These are phyloP conservation scores for Spisula solida DNA, from an alignment of 2,888 invertebrate genomes.

Conservation along the genomic window DNA sequence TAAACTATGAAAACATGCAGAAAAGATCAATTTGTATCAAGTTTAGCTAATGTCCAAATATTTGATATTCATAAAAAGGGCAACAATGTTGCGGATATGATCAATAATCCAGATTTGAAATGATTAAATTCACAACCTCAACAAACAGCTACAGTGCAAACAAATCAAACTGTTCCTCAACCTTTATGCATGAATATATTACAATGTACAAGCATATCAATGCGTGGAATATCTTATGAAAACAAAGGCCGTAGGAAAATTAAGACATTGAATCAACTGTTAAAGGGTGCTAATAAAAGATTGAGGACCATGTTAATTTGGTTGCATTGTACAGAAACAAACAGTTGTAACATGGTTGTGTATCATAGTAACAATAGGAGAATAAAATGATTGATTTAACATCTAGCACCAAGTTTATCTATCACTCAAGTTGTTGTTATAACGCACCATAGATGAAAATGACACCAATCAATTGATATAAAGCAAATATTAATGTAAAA, in stretches of 20 bases:
- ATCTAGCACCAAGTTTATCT: not conserved
- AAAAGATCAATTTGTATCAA: slow-evolving; percentile 45
- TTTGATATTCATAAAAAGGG: slow-evolving; percentile 35
- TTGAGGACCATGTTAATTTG: too few species aligned
- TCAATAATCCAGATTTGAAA: slow-evolving; percentile 27
- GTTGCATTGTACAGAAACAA: too few species aligned
- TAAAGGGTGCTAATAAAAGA: too few species aligned
- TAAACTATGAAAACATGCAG: slow-evolving; percentile 43
- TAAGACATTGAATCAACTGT: too few species aligned
- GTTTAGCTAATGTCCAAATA: slow-evolving; percentile 35
- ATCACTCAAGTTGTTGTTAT: not conserved
- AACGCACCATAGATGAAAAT: not conserved
- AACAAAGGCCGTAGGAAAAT: too few species aligned
- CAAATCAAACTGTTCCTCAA: too few species aligned
- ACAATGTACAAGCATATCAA: too few species aligned
- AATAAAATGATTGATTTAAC: not conserved
- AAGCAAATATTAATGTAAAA: slow-evolving; percentile 5
- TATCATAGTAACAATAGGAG: not conserved
- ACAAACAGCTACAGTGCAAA: not conserved
- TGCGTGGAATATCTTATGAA: too few species aligned
- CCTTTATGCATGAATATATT: too few species aligned
- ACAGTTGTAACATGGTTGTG: not conserved
- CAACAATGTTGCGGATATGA: slow-evolving; percentile 12
- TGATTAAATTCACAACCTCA: not conserved
- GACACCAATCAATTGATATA: not conserved